Conservation (phyloP, 2,113 vertebrate genomes). For the Miniopterus natalensis region DNA sequence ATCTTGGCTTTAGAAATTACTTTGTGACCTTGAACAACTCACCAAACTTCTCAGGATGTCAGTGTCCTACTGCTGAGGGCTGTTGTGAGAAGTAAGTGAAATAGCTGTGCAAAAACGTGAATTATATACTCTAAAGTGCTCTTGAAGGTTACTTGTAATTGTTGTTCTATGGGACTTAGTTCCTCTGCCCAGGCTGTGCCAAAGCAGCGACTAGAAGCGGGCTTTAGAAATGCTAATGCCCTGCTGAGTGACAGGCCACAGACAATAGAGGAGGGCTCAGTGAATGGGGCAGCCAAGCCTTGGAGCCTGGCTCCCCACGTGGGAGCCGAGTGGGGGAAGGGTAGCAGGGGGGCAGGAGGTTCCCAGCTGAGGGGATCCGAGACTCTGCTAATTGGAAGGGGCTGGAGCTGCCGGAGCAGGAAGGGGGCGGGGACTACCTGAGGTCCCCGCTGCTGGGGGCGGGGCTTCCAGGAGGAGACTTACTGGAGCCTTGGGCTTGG, state of each 20-base stretch:
- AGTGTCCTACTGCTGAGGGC: slow-evolving; percentile 38
- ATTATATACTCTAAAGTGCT: slow-evolving; percentile 81
- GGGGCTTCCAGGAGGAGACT: neutral
- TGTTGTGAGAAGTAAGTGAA: slow-evolving; percentile 75
- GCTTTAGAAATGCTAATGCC: slow-evolving; percentile 80
- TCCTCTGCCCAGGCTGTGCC: slow-evolving; percentile 50
- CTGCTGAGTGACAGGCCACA: slow-evolving; percentile 63
- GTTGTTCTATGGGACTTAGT: slow-evolving; percentile 73
- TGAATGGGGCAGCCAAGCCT: slow-evolving; percentile 58
- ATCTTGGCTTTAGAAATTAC: slow-evolving; percentile 69
- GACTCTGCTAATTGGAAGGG: neutral
- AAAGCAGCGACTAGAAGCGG: neutral
- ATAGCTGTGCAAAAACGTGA: slow-evolving; percentile 74
- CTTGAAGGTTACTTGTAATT: slow-evolving; percentile 77
- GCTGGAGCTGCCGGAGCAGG: neutral
- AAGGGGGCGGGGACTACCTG: slow-evolving; percentile 41
- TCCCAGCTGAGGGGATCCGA: neutral
- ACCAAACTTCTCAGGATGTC: slow-evolving; percentile 58
- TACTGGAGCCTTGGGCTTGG: neutral
- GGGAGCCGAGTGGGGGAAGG: neutral
- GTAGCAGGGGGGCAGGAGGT: neutral
- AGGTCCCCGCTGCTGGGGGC: accelerated
- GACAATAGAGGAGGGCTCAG: slow-evolving; percentile 64
- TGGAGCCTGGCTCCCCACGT: slow-evolving; percentile 49
- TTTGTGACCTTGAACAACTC: slow-evolving; percentile 75